A percentile compares a stretch with the other conserved stretches of the same genome.
phyloP scores from a whole-genome alignment of 2,113 vertebrate genomes.

The Enhydra lutris region DNA sequence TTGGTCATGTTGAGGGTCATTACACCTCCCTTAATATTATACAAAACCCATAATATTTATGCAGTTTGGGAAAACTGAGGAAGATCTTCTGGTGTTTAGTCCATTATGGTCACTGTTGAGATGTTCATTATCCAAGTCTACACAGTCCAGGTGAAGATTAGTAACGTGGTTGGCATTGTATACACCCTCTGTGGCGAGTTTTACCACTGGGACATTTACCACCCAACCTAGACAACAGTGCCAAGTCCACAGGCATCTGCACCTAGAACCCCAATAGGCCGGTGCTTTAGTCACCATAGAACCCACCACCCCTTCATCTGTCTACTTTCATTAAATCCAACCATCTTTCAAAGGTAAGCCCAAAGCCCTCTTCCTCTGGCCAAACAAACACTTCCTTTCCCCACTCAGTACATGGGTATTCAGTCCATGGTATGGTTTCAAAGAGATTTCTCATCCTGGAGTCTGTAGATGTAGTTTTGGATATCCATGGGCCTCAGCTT shows the following conservation, averaged over 20 bases:
- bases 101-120: background rate
- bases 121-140: background rate
- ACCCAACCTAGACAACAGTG: background rate
- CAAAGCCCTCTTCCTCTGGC: background rate
- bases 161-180: background rate
- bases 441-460: background rate
- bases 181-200: background rate
- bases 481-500: background rate
- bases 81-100: background rate
- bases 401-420: background rate
- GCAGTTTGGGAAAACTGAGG: background rate
- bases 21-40: background rate
- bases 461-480: background rate
- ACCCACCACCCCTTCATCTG: background rate
- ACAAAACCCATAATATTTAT: background rate
- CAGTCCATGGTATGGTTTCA: background rate
- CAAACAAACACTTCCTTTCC: background rate
- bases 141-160: background rate
- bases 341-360: background rate
- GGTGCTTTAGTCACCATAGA: background rate
- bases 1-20: background rate
- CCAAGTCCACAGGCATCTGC: background rate
- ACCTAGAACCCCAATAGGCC: background rate
- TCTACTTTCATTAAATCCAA: background rate
- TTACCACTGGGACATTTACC: background rate